Evolutionary conservation across 2,888 invertebrate genomes (phyloP), one percentile per base, ranked within the genome.

Genomic region (Aquatica leii): DNA sequence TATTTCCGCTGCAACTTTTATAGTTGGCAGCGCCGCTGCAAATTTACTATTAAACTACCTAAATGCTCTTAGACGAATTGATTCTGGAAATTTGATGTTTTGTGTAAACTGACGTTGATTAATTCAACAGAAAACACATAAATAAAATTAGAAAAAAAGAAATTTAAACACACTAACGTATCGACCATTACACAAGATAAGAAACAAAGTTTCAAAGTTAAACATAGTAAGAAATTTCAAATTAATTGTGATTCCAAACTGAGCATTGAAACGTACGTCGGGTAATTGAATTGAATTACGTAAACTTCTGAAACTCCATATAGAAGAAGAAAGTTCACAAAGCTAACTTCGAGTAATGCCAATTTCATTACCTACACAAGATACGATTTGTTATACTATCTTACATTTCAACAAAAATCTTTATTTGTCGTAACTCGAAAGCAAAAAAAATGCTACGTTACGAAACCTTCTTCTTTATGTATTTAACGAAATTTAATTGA

Each of bases 1-100:
- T 63, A 65, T 69, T 67, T 69, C 69, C 69, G 61, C 59, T 62
- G 62, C 51, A 65, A 54, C 49, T 53, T 46, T 59, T 59, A 49
- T 48, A 21, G 18, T 40, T 31, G 18, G n/a, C n/a, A n/a, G n/a
- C n/a, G n/a, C n/a, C n/a, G n/a, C 20, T 55, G 50, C 53, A 54
- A 53, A 52, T 52, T 50, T 34, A 31, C 15, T 9, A 18, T 24
- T 24, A 24, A 24, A 24, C 24, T 24, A 43, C 49, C 59, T 35
- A 20, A 59, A 52, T 52, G 59, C 58, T 50, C 31, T 58, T 41
- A 41, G 8, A 41, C 18, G 46, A 20, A 46, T 46, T 46, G 18
- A 18, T 18, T 46, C 11, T 34, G 8, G 37, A 37, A 37, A 37
- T 37, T 31, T n/a, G 37, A 37, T 2, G 2, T 37, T 12, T n/a